Conservation (phyloP, 2,888 invertebrate species). For the Taphrorychus bicolor region DNA sequence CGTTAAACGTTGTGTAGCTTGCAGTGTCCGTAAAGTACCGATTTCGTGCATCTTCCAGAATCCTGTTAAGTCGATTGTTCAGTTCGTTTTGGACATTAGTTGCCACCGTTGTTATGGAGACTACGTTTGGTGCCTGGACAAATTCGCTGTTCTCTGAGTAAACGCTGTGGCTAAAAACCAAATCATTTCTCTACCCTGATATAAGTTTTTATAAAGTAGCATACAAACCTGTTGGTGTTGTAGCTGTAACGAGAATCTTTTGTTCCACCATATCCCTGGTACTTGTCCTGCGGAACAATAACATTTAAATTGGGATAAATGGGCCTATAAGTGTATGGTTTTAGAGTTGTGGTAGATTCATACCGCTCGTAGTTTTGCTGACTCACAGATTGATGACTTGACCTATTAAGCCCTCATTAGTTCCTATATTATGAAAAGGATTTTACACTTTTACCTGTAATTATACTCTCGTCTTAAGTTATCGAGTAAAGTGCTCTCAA, state of each 20-base stretch:
- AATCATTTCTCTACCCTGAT: neutral
- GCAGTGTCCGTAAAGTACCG: slow-evolving; percentile 47
- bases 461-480: slow-evolving; percentile 46
- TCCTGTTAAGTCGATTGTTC: slow-evolving; percentile 49
- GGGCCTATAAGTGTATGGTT: slow-evolving; percentile 37
- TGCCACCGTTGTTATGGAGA: slow-evolving; percentile 52
- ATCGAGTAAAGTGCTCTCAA: slow-evolving; percentile 51
- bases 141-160: slow-evolving; percentile 40
- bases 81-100: slow-evolving; percentile 52
- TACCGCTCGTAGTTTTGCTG: slow-evolving; percentile 23
- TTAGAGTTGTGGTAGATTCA: slow-evolving; percentile 31
- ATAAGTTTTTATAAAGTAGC: no score
- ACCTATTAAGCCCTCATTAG: slow-evolving; percentile 1
- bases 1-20: slow-evolving; percentile 44
- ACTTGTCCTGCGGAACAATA: slow-evolving; percentile 12
- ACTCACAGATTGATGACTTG: slow-evolving; percentile 14
- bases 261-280: slow-evolving; percentile 6
- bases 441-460: slow-evolving; percentile 22
- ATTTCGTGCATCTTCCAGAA: slow-evolving; percentile 48
- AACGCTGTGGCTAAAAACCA: slow-evolving; percentile 3
- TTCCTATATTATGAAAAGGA: neutral
- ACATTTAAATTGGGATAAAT: slow-evolving; percentile 36
- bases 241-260: slow-evolving; percentile 7
- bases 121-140: slow-evolving; percentile 47
- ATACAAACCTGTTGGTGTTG: slow-evolving; percentile 8